Conservation (phyloP, 2,113 vertebrate species). For the Eudyptes chrysolophus region DNA sequence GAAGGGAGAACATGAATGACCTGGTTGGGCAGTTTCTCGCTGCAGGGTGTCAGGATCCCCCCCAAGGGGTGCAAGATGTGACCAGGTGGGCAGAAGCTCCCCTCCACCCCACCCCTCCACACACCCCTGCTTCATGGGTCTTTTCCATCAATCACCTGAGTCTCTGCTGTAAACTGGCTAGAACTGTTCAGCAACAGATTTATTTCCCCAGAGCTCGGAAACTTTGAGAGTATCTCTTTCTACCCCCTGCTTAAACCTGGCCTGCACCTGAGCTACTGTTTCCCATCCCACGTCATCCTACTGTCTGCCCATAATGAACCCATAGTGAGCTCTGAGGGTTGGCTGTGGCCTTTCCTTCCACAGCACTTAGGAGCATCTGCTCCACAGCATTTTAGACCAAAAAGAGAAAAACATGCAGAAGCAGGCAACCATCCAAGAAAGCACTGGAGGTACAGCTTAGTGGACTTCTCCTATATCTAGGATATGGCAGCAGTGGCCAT, state of each 20-base stretch:
- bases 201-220: background rate
- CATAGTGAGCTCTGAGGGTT: background rate
- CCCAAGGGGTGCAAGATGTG: accelerated
- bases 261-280: background rate
- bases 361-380: background rate
- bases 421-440: background rate
- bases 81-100: background rate
- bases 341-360: background rate
- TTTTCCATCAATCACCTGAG: background rate
- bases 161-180: background rate
- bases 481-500: background rate
- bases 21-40: background rate
- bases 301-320: background rate
- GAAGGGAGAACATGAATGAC: background rate
- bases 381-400: background rate
- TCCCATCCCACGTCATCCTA: background rate
- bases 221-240: background rate
- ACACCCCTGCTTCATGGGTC: too few species aligned
- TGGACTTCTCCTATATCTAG: background rate
- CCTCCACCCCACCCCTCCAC: background rate
- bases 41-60: background rate
- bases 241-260: background rate
- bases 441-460: background rate
- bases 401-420: background rate
- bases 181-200: background rate